Evolutionary conservation across 2,888 invertebrate species (phyloP).

Genomic region (Minunthozetes semirufus): DNA sequence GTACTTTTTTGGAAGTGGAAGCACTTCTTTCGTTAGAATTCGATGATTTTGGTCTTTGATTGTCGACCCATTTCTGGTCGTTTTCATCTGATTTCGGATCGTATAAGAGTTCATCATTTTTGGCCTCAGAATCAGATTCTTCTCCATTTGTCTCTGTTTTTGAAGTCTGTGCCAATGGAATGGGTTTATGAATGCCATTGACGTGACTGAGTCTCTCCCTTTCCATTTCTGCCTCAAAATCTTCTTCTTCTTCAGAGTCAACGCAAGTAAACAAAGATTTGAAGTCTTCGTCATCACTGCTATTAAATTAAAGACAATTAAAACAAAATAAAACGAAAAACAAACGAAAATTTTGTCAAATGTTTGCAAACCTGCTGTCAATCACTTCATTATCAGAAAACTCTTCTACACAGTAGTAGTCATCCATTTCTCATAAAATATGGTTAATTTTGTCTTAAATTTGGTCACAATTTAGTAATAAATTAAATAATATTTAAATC

Average conservation of each 20-base stretch:
- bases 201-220: constrained; percentile 44
- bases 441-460: too few relatives aligned
- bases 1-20: constrained; percentile 43
- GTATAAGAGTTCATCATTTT: constrained; percentile 52
- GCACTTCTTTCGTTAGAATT: constrained; percentile 37
- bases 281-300: constrained; percentile 20
- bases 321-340: not conserved
- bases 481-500: too few relatives aligned
- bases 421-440: constrained; percentile 2
- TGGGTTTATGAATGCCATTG: constrained; percentile 41
- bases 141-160: constrained; percentile 38
- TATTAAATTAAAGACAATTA: not conserved
- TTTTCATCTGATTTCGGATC: constrained; percentile 55
- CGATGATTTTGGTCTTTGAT: constrained; percentile 44
- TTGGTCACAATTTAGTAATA: too few relatives aligned
- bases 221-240: constrained; percentile 47
- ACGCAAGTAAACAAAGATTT: constrained; percentile 5
- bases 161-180: constrained; percentile 7
- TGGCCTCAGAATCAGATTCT: not conserved
- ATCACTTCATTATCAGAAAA: constrained; percentile 11
- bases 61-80: constrained; percentile 55
- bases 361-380: constrained; percentile 15
- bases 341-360: not conserved
- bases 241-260: constrained; percentile 40
- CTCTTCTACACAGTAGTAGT: constrained; percentile 32